phyloP scores from a whole-genome alignment of 1,140 invertebrate species.

The Neodiprion virginianus region DNA sequence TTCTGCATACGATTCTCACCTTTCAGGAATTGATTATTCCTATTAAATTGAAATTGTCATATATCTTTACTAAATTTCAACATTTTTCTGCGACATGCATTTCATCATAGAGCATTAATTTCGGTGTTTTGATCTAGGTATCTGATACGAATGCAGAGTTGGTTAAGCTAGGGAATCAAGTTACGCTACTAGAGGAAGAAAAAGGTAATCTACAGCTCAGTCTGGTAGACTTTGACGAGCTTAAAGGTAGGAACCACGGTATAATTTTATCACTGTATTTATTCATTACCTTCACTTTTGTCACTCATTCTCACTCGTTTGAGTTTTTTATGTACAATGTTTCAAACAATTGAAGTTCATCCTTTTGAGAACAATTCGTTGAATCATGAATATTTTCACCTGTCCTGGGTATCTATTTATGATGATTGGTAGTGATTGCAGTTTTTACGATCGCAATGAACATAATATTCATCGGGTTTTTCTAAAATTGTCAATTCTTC shows the following conservation, averaged over 20 bases:
- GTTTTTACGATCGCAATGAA: too few species aligned
- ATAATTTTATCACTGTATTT: slow-evolving; percentile 41
- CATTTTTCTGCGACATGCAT: slow-evolving; percentile 5
- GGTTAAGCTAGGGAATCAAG: slow-evolving; percentile 74
- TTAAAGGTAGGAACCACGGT: slow-evolving; percentile 69
- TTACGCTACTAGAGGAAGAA: slow-evolving; percentile 87
- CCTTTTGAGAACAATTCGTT: background rate
- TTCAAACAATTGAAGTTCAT: too few species aligned
- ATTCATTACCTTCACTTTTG: slow-evolving; percentile 37
- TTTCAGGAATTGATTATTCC: background rate
- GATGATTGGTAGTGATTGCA: too few species aligned
- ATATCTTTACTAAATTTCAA: background rate
- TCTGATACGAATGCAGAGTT: slow-evolving; percentile 75
- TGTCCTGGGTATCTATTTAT: too few species aligned
- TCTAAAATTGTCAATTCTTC: too few species aligned
- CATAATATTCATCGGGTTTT: too few species aligned
- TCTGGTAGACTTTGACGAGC: slow-evolving; percentile 82
- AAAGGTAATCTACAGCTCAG: slow-evolving; percentile 87
- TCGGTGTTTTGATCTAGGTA: slow-evolving; percentile 40
- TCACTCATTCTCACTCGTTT: slow-evolving; percentile 28
- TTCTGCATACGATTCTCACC: background rate
- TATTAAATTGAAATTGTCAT: slow-evolving; percentile 5
- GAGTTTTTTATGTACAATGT: slow-evolving; percentile 22
- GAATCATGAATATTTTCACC: too few species aligned
- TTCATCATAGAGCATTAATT: background rate